phyloP scores from a whole-genome alignment of 2,797 vertebrate species.

The Tenualosa ilisha region DNA sequence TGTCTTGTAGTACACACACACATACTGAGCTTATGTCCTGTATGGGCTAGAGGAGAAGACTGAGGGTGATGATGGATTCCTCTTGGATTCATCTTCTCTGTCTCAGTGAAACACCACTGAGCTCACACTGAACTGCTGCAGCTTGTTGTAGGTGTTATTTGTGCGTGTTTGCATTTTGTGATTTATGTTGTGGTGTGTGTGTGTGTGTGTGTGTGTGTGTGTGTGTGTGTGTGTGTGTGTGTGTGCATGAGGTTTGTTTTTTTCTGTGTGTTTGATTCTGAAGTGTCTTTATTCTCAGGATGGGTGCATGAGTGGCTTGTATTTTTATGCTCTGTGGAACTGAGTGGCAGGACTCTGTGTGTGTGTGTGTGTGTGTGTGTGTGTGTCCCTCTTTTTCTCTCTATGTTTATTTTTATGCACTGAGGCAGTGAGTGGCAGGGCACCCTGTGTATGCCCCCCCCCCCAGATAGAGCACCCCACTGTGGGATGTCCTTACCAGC shows the following conservation, averaged over 20 bases:
- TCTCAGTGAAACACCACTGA: too few relatives aligned
- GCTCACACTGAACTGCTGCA: too few relatives aligned
- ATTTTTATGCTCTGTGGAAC: not conserved
- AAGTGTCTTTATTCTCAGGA: not conserved
- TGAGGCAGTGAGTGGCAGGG: not conserved
- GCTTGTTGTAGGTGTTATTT: not conserved
- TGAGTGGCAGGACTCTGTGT: not conserved
- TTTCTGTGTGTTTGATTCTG: not conserved
- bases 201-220: not conserved
- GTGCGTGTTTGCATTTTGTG: not conserved
- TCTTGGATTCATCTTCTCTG: too few relatives aligned
- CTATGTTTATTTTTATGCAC: not conserved
- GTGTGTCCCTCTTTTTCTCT: not conserved
- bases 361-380: not conserved
- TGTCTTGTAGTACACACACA: not conserved
- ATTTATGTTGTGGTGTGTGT: not conserved
- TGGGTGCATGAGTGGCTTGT: not conserved
- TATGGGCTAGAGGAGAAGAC: too few relatives aligned
- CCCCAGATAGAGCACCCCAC: not conserved
- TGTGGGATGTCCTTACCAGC: not conserved
- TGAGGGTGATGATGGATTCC: too few relatives aligned
- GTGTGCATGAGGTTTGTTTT: not conserved
- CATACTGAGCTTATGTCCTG: not conserved
- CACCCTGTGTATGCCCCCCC: conserved; percentile 1
- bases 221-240: not conserved